Percentiles rank a stretch among this genome's conserved stretches.
These are phyloP conservation scores for Helicoverpa armigera DNA, from an alignment of 1,140 invertebrate species.

Conservation along the genomic window DNA sequence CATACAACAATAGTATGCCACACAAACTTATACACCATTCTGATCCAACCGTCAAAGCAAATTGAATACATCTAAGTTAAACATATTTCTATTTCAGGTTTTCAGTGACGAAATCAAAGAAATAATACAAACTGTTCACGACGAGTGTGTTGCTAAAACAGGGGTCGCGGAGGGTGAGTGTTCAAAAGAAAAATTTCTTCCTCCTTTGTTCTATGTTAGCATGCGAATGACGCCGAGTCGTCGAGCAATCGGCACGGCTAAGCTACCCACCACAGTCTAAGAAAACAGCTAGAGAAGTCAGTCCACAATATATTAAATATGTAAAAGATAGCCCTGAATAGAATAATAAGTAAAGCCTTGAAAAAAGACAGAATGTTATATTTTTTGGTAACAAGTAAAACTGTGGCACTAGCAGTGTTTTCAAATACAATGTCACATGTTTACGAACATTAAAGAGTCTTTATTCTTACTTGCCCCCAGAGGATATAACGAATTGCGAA, in stretches of 20 bases:
- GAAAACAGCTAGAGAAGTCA: background rate
- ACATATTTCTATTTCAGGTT: constrained; percentile 70
- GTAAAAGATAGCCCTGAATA: background rate
- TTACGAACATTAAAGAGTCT: constrained; percentile 73
- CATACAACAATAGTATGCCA: background rate
- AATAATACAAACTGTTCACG: constrained; percentile 84
- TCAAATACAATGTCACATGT: constrained; percentile 63
- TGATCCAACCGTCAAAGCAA: background rate
- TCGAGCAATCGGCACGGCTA: constrained; percentile 51
- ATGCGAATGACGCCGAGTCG: constrained; percentile 65
- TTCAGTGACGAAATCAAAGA: constrained; percentile 86
- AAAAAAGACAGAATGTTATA: no score
- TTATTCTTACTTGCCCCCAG: constrained; percentile 80
- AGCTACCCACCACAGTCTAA: constrained; percentile 50
- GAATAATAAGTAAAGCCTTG: background rate
- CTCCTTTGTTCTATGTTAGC: constrained; percentile 76
- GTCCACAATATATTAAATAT: background rate
- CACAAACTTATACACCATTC: background rate
- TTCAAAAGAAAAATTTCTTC: constrained; percentile 77
- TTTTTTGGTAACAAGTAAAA: constrained; percentile 26
- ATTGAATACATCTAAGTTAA: constrained; percentile 1
- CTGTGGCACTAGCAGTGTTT: constrained; percentile 54
- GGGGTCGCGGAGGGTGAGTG: constrained; percentile 84
- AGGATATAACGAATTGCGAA: constrained; percentile 86
- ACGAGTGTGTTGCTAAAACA: constrained; percentile 83